Conservation (phyloP, 2,797 vertebrate genomes). For the Prionace glauca region DNA sequence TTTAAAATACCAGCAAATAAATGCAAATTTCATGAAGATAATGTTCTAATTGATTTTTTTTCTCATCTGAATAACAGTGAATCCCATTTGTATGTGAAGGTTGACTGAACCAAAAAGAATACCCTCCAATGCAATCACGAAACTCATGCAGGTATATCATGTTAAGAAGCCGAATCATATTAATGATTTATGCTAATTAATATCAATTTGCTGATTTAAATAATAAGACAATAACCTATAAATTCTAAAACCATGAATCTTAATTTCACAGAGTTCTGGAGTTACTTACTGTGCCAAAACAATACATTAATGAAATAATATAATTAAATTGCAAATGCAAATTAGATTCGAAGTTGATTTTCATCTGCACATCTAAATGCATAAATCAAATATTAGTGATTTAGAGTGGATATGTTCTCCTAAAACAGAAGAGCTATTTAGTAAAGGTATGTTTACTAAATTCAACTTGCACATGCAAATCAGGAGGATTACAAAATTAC, state of each 20-base stretch:
- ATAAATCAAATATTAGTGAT: background rate
- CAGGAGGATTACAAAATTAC: background rate
- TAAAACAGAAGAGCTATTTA: background rate
- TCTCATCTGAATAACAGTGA: background rate
- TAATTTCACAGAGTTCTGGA: background rate
- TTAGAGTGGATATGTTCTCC: background rate
- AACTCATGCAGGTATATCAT: background rate
- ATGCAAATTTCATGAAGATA: background rate
- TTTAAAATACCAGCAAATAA: background rate
- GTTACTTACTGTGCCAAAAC: background rate
- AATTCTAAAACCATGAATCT: background rate
- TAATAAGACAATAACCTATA: background rate
- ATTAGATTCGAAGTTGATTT: slow-evolving; percentile 13
- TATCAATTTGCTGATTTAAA: slow-evolving; percentile 26
- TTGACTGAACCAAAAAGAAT: background rate
- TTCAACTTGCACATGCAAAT: background rate
- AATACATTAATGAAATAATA: background rate
- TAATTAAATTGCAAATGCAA: slow-evolving; percentile 25
- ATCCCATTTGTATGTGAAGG: background rate
- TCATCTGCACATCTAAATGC: background rate
- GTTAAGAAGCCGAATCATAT: background rate
- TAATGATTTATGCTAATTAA: background rate
- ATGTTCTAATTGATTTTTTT: background rate
- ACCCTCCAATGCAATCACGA: background rate
- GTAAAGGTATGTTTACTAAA: background rate